Conservation (phyloP, 2,888 invertebrate genomes). For the Harpalus rufipes region DNA sequence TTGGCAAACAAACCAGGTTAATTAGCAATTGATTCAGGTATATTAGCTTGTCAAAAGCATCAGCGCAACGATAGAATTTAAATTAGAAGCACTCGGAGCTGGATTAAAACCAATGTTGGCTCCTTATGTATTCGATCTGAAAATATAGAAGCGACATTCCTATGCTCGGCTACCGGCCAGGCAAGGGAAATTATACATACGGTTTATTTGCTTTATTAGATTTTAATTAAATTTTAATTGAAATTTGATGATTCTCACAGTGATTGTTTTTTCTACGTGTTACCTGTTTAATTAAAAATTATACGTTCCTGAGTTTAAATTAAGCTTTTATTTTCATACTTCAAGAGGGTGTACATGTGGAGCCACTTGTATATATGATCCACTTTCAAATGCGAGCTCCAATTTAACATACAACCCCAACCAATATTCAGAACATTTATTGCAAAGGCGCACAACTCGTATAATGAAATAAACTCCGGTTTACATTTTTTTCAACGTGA, state of each 20-base stretch:
- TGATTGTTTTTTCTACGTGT: slow-evolving; percentile 48
- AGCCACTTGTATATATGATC: slow-evolving; percentile 17
- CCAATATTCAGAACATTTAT: neutral
- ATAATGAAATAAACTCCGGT: neutral
- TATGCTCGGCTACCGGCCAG: slow-evolving; percentile 23
- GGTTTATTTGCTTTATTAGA: slow-evolving; percentile 59
- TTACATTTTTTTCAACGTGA: neutral
- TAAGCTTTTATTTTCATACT: slow-evolving; percentile 36
- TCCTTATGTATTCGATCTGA: slow-evolving; percentile 39
- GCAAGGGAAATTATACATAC: slow-evolving; percentile 46
- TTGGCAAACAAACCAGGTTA: slow-evolving; percentile 64
- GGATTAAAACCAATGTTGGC: slow-evolving; percentile 50
- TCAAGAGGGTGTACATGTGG: neutral
- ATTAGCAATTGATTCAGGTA: slow-evolving; percentile 65
- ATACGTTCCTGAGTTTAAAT: slow-evolving; percentile 46
- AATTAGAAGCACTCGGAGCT: slow-evolving; percentile 63
- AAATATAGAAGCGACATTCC: slow-evolving; percentile 41
- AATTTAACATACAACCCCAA: slow-evolving; percentile 1
- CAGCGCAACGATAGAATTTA: slow-evolving; percentile 60
- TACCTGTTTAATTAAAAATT: slow-evolving; percentile 54
- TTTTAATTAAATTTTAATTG: slow-evolving; percentile 63
- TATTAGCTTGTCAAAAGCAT: slow-evolving; percentile 64
- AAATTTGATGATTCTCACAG: slow-evolving; percentile 59
- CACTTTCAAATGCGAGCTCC: slow-evolving; percentile 16
- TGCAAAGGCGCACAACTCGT: neutral